phyloP scores from a whole-genome alignment of 2,797 vertebrate genomes.

The Menidia menidia region DNA sequence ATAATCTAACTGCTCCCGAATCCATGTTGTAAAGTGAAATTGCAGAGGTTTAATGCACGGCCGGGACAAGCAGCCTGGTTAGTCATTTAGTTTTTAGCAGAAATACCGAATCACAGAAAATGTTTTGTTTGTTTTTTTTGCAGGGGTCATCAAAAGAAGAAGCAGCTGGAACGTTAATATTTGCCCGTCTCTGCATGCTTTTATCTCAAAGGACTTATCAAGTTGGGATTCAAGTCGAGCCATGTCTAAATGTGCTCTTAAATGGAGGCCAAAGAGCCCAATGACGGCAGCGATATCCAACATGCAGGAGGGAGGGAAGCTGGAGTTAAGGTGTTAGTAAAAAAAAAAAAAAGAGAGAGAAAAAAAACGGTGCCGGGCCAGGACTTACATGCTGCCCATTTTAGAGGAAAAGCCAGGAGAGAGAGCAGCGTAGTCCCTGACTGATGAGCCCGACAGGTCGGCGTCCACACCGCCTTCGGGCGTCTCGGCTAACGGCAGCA shows the following conservation, averaged over 20 bases:
- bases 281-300: conserved; percentile 36
- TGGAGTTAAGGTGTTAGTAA: conserved; percentile 48
- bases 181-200: conserved; percentile 32
- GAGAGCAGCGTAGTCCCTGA: conserved; percentile 88
- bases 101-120: not conserved
- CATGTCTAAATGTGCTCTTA: conserved; percentile 27
- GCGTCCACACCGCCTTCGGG: conserved; percentile 81
- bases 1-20: conserved; percentile 8
- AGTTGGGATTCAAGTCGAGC: not conserved
- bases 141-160: conserved; percentile 4
- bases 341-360: not conserved
- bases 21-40: conserved; percentile 7
- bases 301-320: conserved; percentile 51
- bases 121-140: not conserved
- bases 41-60: conserved; percentile 17
- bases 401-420: conserved; percentile 92
- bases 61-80: conserved; percentile 35
- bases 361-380: conserved; percentile 44
- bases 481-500: conserved; percentile 84
- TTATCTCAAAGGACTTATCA: conserved; percentile 12
- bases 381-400: conserved; percentile 98
- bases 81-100: conserved; percentile 30
- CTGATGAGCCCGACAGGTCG: conserved; percentile 84
- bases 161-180: conserved; percentile 25
- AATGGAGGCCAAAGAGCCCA: conserved; percentile 39